Conservation (phyloP, 2,113 vertebrate species). For the Helogale parvula region DNA sequence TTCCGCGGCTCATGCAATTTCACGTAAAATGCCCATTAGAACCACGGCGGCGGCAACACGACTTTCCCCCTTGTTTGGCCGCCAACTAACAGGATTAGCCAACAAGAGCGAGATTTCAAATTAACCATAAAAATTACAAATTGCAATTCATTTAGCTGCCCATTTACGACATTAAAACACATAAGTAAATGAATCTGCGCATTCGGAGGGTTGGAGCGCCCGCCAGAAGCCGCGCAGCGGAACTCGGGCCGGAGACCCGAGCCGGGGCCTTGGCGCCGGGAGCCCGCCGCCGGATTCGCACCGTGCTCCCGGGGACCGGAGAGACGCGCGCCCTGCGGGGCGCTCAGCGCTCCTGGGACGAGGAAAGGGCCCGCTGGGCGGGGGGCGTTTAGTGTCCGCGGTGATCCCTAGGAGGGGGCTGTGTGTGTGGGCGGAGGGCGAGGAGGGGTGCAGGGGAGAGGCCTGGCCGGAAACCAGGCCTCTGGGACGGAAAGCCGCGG, state of each 20-base stretch:
- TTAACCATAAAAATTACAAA: conserved; percentile 80
- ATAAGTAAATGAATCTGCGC: conserved; percentile 43
- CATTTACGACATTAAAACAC: conserved; percentile 61
- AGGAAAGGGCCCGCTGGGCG: not conserved
- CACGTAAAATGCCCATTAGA: conserved; percentile 83
- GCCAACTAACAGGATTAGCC: conserved; percentile 85
- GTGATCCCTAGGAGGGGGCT: not conserved
- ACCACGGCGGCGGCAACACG: conserved; percentile 58
- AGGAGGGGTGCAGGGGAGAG: too few species aligned
- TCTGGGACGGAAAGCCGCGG: accelerated
- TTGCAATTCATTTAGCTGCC: conserved; percentile 79
- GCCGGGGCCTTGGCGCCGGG: accelerated
- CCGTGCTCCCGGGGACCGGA: accelerated
- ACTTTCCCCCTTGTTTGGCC: conserved; percentile 77
- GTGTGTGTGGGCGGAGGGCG: not conserved
- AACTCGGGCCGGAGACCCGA: accelerated
- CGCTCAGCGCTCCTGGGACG: too few species aligned
- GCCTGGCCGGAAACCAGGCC: accelerated
- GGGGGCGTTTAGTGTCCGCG: not conserved
- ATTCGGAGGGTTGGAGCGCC: not conserved
- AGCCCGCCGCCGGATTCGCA: accelerated
- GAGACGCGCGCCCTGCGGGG: accelerated
- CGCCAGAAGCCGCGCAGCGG: not conserved
- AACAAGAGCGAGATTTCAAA: conserved; percentile 82
- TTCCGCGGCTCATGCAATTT: conserved; percentile 75